These are phyloP conservation scores for Macrotrachela quadricornifera DNA, from an alignment of 1,140 invertebrate genomes.

Conservation along the genomic window DNA sequence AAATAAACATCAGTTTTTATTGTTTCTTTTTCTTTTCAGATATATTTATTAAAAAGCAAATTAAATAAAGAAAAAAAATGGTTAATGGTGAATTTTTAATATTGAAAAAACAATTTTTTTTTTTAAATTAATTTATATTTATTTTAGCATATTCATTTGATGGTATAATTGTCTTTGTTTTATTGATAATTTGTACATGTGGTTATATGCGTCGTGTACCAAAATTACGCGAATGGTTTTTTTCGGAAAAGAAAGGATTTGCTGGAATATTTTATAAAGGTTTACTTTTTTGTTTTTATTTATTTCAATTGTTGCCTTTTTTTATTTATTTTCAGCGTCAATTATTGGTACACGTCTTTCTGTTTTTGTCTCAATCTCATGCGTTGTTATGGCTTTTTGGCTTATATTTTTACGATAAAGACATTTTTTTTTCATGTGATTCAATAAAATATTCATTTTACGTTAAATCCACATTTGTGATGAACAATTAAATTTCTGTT, in stretches of 20 bases:
- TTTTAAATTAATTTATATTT: too few species aligned
- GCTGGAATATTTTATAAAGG: slow-evolving; percentile 31
- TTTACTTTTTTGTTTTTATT: slow-evolving; percentile 7
- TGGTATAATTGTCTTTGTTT: slow-evolving; percentile 22
- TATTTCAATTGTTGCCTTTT: background rate
- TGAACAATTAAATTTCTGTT: too few species aligned
- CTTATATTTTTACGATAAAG: slow-evolving; percentile 13
- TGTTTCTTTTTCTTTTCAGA: too few species aligned
- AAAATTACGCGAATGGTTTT: slow-evolving; percentile 23
- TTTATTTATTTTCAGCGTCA: slow-evolving; percentile 23
- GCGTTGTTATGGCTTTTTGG: slow-evolving; percentile 23
- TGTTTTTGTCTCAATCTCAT: slow-evolving; percentile 20
- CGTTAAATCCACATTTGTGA: too few species aligned
- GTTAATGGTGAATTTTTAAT: too few species aligned
- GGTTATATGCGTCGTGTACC: slow-evolving; percentile 28
- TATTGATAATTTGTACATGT: slow-evolving; percentile 28
- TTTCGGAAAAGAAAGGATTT: slow-evolving; percentile 29
- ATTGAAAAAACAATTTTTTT: too few species aligned
- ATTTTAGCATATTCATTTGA: slow-evolving; percentile 27
- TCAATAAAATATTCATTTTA: background rate
- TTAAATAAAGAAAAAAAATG: too few species aligned
- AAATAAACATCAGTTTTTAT: too few species aligned
- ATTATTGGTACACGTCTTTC: slow-evolving; percentile 26
- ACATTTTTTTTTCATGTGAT: background rate
- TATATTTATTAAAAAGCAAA: too few species aligned